Evolutionary conservation across 2,797 vertebrate genomes (phyloP), one percentile per base, ranked within the genome.

Genomic region (Sylvilagus floridanus): DNA sequence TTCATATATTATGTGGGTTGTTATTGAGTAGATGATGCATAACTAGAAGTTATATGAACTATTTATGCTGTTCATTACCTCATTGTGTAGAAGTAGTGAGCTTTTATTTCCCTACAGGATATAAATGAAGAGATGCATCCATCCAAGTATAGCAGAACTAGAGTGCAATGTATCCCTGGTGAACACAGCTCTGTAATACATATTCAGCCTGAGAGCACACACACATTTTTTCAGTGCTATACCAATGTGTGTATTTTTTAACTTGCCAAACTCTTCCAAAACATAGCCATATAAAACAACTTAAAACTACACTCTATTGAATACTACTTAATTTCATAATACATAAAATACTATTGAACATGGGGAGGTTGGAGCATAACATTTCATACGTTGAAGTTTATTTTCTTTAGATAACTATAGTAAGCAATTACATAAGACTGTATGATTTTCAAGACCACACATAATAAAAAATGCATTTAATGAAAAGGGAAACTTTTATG

Each of bases 11-110:
- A 86, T 93, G n/a, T 94, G 83, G 47, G 83, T 94, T 85, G 88
- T 95, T 97, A 96, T 72, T 96, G 79, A 54, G 78, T 88, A 81
- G 90, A 91, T 92, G 94, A 96, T 90, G 71, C 93, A 96, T 78
- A 94, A 83, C 92, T 71, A 96, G 93, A 96, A 95, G 72, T 95
- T 96, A 96, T 86, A 86, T 90, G 92, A 93, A 96, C 88, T 95
- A 96, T 97, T 97, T 96, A 95, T 92, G 85, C 17, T 95, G 91
- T 95, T 95, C 92, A 96, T 97, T 96, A 95, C 92, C 82, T 94
- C 90, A 95, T 85, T 94, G 94, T 86, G 78, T 84, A 88, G 93
- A 91, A 91, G 47, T 47, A 77, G 73, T 85, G 82, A 88, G 78
- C 26, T 96, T 92, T 96, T 96, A 96, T 96, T 95, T 93, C 91